Evolutionary conservation across 2,113 vertebrate genomes (phyloP).

Genomic region (Sander lucioperca): DNA sequence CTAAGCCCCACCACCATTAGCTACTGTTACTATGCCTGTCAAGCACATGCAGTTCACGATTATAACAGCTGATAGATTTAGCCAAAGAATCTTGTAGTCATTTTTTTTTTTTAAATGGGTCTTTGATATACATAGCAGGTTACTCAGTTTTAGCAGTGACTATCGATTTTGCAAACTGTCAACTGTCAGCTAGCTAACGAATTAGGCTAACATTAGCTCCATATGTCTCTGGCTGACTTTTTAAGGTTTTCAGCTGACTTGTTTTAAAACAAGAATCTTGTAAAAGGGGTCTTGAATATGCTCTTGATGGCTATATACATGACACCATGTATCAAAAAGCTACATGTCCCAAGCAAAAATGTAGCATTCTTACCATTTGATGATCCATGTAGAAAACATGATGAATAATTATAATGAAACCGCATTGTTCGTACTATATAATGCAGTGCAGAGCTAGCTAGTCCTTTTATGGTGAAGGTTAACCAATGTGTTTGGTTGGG

Average conservation of each 20-base stretch:
- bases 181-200: neutral
- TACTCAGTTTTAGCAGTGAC: neutral
- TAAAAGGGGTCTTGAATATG: neutral
- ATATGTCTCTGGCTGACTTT: neutral
- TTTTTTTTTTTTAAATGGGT: neutral
- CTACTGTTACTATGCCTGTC: neutral
- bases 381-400: no score
- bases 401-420: no score
- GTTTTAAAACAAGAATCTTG: no score
- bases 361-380: no score
- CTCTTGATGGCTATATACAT: no score
- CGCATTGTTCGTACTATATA: no score
- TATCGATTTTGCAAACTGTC: neutral
- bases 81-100: rapidly evolving
- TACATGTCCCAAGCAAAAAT: no score
- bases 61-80: neutral
- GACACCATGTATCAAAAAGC: no score
- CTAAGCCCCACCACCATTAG: neutral
- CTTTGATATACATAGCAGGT: neutral
- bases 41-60: no score
- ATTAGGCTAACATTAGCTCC: neutral
- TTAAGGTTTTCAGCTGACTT: neutral
- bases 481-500: neutral
- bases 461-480: neutral
- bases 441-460: no score